Evolutionary conservation across 2,797 vertebrate genomes (phyloP).

Genomic region (Chrysocyon brachyurus): DNA sequence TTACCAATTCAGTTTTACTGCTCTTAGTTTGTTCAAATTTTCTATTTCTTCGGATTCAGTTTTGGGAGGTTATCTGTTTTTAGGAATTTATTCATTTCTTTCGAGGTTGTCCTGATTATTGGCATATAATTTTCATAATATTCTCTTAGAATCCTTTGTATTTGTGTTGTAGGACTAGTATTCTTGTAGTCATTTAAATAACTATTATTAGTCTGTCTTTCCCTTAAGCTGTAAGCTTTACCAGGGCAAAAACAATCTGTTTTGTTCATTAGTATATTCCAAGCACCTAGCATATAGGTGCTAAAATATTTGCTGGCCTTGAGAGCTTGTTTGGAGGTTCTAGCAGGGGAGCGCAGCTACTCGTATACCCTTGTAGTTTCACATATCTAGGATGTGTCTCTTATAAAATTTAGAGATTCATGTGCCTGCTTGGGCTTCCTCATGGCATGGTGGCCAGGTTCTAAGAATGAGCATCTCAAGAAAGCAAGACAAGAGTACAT

Average conservation of each 20-base stretch:
- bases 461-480: background rate
- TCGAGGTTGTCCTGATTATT: background rate
- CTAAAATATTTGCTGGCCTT: background rate
- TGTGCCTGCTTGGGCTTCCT: background rate
- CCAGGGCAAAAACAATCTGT: background rate
- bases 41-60: background rate
- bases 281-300: background rate
- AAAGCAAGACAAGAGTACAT: background rate
- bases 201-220: background rate
- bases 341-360: too few species aligned
- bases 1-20: background rate
- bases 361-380: background rate
- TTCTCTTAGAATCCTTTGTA: background rate
- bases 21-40: background rate
- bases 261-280: background rate
- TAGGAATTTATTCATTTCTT: background rate
- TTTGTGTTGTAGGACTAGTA: background rate
- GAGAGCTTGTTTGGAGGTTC: too few species aligned
- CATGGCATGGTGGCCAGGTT: background rate
- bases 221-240: background rate
- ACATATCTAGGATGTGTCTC: background rate
- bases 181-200: background rate
- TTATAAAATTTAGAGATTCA: background rate
- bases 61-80: background rate
- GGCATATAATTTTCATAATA: background rate